Percentiles rank a stretch among this genome's conserved stretches.
Evolutionary conservation across 2,797 vertebrate genomes (phyloP).

Genomic region (Philypnodon macrostomus): DNA sequence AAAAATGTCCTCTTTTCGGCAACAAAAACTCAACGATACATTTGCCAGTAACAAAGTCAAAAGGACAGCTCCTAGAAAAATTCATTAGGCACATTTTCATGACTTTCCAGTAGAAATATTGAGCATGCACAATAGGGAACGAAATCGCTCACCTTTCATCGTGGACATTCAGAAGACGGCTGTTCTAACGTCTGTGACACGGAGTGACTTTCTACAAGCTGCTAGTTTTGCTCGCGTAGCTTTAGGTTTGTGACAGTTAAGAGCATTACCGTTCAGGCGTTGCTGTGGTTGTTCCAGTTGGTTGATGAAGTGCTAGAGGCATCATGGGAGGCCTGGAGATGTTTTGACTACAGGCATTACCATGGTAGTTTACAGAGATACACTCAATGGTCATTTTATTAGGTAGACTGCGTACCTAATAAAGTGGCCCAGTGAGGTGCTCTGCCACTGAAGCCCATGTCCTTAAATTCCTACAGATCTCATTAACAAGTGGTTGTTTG

Average conservation of each 20-base stretch:
- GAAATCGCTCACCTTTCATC: constrained; percentile 66
- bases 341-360: not conserved
- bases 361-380: constrained; percentile 3
- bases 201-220: not conserved
- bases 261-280: constrained; percentile 9
- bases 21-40: constrained; percentile 18
- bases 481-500: too few relatives aligned
- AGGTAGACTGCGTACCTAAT: too few relatives aligned
- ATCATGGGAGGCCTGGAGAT: constrained; percentile 14
- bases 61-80: constrained; percentile 21
- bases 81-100: too few relatives aligned
- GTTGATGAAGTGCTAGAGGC: constrained; percentile 23
- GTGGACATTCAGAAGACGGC: not conserved
- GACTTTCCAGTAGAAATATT: too few relatives aligned
- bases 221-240: constrained; percentile 35
- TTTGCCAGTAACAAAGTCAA: constrained; percentile 35
- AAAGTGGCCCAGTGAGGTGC: too few relatives aligned
- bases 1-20: constrained; percentile 3
- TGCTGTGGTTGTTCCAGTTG: constrained; percentile 55
- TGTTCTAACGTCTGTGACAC: too few relatives aligned
- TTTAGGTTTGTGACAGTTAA: constrained; percentile 47
- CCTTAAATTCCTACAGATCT: too few relatives aligned
- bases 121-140: too few relatives aligned
- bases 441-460: too few relatives aligned
- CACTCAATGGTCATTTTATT: too few relatives aligned